Percentiles rank a stretch among this genome's conserved stretches.
phyloP scores from a whole-genome alignment of 2,888 invertebrate species.

The Anthophora plumipes region DNA sequence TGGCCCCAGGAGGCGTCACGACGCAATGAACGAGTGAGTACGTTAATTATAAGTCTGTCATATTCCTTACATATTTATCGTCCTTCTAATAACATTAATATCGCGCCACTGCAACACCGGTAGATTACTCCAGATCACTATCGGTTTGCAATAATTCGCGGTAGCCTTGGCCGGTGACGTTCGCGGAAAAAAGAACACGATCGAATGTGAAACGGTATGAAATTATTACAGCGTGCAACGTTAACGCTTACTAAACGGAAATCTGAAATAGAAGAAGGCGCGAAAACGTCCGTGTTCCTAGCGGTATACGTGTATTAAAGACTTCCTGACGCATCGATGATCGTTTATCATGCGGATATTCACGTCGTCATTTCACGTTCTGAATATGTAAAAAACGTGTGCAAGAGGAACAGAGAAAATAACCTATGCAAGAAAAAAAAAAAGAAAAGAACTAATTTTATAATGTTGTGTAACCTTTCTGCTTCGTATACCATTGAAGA shows the following conservation, averaged over 20 bases:
- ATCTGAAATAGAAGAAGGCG: not conserved
- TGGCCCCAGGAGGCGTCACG: slow-evolving; percentile 18
- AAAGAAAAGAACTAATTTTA: too few relatives aligned
- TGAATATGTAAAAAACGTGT: slow-evolving; percentile 21
- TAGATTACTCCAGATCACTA: slow-evolving; percentile 21
- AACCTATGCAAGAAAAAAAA: slow-evolving; percentile 21
- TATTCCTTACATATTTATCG: slow-evolving; percentile 18
- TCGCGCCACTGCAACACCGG: not conserved
- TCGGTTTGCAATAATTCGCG: slow-evolving; percentile 15
- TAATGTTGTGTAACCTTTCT: slow-evolving; percentile 9
- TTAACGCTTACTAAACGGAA: slow-evolving; percentile 35
- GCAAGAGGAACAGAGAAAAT: not conserved
- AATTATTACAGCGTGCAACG: not conserved
- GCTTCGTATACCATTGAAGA: slow-evolving; percentile 11
- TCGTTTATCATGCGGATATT: slow-evolving; percentile 12
- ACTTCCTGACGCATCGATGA: slow-evolving; percentile 13
- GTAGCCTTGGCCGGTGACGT: slow-evolving; percentile 6
- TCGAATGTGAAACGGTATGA: slow-evolving; percentile 1
- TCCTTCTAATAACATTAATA: slow-evolving; percentile 19
- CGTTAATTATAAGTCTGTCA: slow-evolving; percentile 26
- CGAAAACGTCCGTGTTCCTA: not conserved
- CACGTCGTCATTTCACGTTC: not conserved
- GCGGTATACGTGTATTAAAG: slow-evolving; percentile 17
- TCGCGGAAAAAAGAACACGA: slow-evolving; percentile 5
- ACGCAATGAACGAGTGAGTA: slow-evolving; percentile 15